These are phyloP conservation scores for Tympanuchus pallidicinctus DNA, from an alignment of 2,113 vertebrate species.

Conservation along the genomic window DNA sequence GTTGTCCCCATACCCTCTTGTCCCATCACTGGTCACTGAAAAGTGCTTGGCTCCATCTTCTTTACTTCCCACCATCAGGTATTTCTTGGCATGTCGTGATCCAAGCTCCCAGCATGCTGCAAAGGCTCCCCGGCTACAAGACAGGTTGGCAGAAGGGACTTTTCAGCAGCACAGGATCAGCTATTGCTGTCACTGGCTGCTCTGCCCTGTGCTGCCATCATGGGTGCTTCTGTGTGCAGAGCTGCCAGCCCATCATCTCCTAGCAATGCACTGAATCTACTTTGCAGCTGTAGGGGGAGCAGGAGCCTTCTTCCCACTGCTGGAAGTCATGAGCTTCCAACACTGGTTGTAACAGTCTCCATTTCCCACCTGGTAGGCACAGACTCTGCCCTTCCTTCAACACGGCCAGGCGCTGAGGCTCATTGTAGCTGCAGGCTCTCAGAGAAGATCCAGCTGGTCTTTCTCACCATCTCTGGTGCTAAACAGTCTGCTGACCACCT, in stretches of 20 bases:
- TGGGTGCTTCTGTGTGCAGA: not conserved
- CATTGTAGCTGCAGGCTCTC: not conserved
- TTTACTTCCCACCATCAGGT: not conserved
- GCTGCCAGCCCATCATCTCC: not conserved
- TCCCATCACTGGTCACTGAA: not conserved
- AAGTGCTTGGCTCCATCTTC: not conserved
- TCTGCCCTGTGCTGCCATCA: not conserved
- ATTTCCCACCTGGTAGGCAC: not conserved
- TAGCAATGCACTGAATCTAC: not conserved
- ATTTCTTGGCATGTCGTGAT: not conserved
- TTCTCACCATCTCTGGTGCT: not conserved
- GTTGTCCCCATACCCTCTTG: not conserved
- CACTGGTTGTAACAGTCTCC: fast-evolving
- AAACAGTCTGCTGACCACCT: not conserved
- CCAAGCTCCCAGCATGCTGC: not conserved
- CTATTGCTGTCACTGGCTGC: not conserved
- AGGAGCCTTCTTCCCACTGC: not conserved
- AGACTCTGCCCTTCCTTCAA: not conserved
- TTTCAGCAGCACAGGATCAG: not conserved
- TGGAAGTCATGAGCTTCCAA: not conserved
- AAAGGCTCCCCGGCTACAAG: not conserved
- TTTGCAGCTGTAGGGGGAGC: not conserved
- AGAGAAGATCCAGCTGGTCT: not conserved
- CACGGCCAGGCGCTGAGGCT: not conserved
- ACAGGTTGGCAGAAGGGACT: not conserved